These are phyloP conservation scores for Neolamprologus tretocephalus DNA, from an alignment of 2,113 vertebrate species.

Conservation along the genomic window DNA sequence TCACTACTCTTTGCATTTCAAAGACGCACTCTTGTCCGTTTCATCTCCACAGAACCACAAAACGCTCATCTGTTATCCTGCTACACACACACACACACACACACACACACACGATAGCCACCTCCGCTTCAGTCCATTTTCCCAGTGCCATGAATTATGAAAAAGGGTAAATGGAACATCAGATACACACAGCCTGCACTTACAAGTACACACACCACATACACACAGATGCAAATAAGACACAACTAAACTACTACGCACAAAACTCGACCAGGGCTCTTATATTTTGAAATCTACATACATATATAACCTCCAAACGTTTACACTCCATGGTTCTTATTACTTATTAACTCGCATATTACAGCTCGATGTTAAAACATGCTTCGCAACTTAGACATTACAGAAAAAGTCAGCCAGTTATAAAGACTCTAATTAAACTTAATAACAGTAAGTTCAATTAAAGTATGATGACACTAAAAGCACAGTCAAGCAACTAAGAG, in stretches of 20 bases:
- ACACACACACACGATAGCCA: not conserved
- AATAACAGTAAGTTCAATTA: not conserved
- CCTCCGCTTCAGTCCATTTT: conserved; percentile 47
- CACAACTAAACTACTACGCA: not conserved
- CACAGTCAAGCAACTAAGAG: not conserved
- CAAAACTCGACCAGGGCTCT: not conserved
- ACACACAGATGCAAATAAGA: not conserved
- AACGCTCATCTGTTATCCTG: conserved; percentile 39
- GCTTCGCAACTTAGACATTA: not conserved
- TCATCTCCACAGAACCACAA: conserved; percentile 46
- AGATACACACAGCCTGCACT: conserved; percentile 38
- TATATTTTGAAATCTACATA: not conserved
- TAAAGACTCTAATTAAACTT: not conserved
- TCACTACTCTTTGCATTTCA: conserved; percentile 69
- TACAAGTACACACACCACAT: not conserved
- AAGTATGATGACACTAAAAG: not conserved
- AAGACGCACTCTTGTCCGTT: conserved; percentile 64
- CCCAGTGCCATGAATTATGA: conserved; percentile 59
- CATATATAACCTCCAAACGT: not conserved
- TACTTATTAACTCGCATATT: not conserved
- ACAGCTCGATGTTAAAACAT: not conserved
- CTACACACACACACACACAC: not conserved
- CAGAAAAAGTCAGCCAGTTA: not conserved
- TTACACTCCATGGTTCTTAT: not conserved
- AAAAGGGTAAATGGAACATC: conserved; percentile 59